Base-by-base conservation (phyloP, 2,113 vertebrate species). In the Ochotona curzoniae region DNA sequence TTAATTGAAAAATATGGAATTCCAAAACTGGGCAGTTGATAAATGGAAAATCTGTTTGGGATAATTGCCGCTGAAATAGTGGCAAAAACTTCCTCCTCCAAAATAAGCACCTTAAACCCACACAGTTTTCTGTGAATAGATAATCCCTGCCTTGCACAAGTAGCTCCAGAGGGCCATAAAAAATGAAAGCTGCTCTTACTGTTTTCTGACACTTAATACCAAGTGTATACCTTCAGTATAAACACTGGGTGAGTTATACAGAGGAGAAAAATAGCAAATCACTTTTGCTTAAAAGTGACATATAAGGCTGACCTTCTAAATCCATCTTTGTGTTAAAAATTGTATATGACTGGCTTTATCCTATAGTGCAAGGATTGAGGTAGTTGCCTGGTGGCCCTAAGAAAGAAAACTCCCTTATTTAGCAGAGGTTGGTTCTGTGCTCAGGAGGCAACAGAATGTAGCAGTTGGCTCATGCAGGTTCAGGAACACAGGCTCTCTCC, bases 271-370 rank as follows among this genome's bases (percentile, higher is more conserved):
- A 79, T 67, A 60, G 70, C 12, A 67, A 69, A 61, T 79, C 60
- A 73, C 66, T 87, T 92, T 84, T 49, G 76, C 10, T 69, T 84
- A 74, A 92, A 79, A 69, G 35, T 69, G 87, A 81, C 80, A 87
- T 70, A 76, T 51, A 88, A 70, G 47, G 26, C 75, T 83, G 73
- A 64, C 51, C 20, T 73, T 76, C 61, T 54, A 87, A 92, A 76
- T 66, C 60, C 5, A 66, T 57, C 8, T 38, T 79, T 13, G 5
- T 75, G 60, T 83, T 80, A 78, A 75, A 93, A 76, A 54, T 49
- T 15, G 17, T 25, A 13, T 11, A 5, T 47, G 3, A 3, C 49
- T 71, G 32, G 28, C 61, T 87, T 73, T 94, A 49, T 86, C 17
- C 35, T 51, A 28, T 15, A 67, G 38, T 49, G 21, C 78, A 63